A percentile compares a stretch with the other conserved stretches of the same genome.
These are phyloP conservation scores for Oligia fasciuncula DNA, from an alignment of 2,888 invertebrate genomes.

Conservation along the genomic window DNA sequence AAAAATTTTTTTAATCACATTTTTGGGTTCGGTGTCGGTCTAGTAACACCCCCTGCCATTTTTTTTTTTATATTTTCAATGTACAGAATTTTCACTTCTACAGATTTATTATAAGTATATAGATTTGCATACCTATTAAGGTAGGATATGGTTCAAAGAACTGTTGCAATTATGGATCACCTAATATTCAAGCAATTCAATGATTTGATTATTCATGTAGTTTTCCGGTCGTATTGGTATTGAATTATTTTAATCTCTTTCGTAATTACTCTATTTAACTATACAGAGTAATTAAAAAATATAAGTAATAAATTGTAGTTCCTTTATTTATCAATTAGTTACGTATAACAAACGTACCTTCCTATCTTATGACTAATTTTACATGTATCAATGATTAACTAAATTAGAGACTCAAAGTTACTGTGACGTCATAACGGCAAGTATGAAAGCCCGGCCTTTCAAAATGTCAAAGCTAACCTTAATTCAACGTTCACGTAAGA, in stretches of 20 bases:
- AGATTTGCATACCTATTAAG: too few species aligned
- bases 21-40: too few species aligned
- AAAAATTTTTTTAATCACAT: too few species aligned
- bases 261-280: neutral
- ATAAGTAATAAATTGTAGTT: neutral
- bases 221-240: neutral
- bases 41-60: too few species aligned
- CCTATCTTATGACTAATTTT: neutral
- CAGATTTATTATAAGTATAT: too few species aligned
- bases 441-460: slow-evolving; percentile 29
- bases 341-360: neutral
- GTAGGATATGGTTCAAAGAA: too few species aligned
- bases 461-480: slow-evolving; percentile 41
- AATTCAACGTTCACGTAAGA: slow-evolving; percentile 32
- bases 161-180: too few species aligned
- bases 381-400: slow-evolving; percentile 16
- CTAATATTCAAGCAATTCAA: too few species aligned
- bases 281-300: neutral
- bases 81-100: too few species aligned
- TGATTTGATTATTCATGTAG: neutral
- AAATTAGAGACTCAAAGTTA: slow-evolving; percentile 25
- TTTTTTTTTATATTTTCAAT: too few species aligned
- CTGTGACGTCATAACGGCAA: slow-evolving; percentile 2
- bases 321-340: neutral
- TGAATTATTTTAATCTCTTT: neutral